phyloP scores from a whole-genome alignment of 2,113 vertebrate genomes.

The Apteryx mantelli region DNA sequence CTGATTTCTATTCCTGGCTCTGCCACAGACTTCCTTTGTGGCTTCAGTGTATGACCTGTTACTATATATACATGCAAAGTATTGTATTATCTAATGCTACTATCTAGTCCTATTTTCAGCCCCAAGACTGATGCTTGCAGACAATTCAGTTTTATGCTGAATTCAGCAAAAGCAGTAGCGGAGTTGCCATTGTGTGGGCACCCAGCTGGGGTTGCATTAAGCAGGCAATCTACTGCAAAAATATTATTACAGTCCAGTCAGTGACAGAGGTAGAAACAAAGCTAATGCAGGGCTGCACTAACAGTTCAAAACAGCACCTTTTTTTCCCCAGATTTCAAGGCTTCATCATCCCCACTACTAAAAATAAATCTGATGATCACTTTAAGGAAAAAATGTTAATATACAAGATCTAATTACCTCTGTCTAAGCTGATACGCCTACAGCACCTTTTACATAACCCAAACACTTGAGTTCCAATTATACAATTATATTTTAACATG shows the following conservation, averaged over 20 bases:
- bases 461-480: slow-evolving; percentile 56
- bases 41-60: not conserved
- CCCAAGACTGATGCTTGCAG: not conserved
- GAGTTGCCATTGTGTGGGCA: not conserved
- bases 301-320: not conserved
- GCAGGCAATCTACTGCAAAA: not conserved
- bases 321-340: not conserved
- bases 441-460: slow-evolving; percentile 63
- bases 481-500: slow-evolving; percentile 57
- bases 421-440: slow-evolving; percentile 59
- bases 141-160: slow-evolving; percentile 20
- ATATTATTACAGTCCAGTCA: not conserved
- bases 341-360: not conserved
- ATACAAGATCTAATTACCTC: slow-evolving; percentile 68
- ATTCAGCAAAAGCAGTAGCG: not conserved
- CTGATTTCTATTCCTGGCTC: not conserved
- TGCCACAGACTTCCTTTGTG: not conserved
- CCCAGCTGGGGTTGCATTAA: not conserved
- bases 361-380: slow-evolving; percentile 23
- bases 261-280: not conserved
- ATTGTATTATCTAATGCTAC: slow-evolving; percentile 22
- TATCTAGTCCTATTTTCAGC: slow-evolving; percentile 16
- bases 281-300: not conserved
- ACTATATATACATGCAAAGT: not conserved
- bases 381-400: slow-evolving; percentile 64